phyloP scores from a whole-genome alignment of 2,113 vertebrate genomes.

The Gymnogyps californianus region DNA sequence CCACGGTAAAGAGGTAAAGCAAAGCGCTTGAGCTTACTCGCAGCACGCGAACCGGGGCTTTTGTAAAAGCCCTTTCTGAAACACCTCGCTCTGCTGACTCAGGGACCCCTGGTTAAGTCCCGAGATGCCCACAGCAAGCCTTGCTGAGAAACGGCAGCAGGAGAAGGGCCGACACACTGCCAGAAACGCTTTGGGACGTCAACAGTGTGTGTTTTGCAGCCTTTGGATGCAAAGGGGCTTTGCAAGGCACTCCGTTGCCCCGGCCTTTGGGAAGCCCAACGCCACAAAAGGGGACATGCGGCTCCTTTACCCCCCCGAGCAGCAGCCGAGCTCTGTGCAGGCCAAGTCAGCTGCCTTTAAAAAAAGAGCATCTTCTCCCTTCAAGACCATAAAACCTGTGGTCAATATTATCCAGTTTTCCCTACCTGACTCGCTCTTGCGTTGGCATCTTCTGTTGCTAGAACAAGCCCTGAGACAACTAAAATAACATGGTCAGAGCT shows the following conservation, averaged over 20 bases:
- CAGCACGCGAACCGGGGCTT: fast-evolving
- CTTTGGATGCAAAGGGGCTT: not conserved
- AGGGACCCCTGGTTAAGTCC: not conserved
- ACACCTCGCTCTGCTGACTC: not conserved
- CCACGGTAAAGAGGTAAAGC: not conserved
- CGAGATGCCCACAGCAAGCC: not conserved
- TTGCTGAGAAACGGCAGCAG: fast-evolving
- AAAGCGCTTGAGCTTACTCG: not conserved
- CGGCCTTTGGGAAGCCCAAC: fast-evolving
- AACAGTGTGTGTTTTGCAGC: not conserved
- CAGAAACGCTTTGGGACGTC: not conserved
- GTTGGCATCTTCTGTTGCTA: not conserved
- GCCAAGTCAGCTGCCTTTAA: not conserved
- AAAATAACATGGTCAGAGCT: fast-evolving
- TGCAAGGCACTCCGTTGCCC: not conserved
- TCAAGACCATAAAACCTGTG: not conserved
- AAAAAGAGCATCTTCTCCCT: not conserved
- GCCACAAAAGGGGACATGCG: too few relatives aligned
- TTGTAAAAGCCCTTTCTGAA: not conserved
- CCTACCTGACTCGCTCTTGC: not conserved
- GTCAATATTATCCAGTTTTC: not conserved
- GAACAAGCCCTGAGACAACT: not conserved
- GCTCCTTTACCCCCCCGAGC: fast-evolving
- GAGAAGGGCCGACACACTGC: not conserved
- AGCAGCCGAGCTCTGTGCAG: fast-evolving